phyloP scores from a whole-genome alignment of 1,140 invertebrate species.

The Drosophila ananassae region DNA sequence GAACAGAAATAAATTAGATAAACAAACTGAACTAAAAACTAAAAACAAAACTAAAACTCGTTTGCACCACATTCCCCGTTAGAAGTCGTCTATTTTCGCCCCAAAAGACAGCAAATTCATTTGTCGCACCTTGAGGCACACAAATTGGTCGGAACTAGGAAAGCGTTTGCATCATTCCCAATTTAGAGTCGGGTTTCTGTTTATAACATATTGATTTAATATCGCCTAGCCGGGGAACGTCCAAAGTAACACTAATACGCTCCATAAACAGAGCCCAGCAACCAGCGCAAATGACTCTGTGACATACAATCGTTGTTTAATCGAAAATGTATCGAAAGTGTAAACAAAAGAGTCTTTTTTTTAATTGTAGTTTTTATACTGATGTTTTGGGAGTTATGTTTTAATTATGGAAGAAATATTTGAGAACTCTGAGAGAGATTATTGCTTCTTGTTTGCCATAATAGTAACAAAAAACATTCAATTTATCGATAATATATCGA shows the following conservation, averaged over 20 bases:
- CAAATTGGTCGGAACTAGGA: constrained; percentile 17
- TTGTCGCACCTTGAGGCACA: constrained; percentile 2
- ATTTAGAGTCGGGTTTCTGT: constrained; percentile 11
- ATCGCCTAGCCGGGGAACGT: not conserved
- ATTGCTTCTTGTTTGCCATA: no score
- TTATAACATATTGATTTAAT: constrained; percentile 34
- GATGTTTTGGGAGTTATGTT: no score
- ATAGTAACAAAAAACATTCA: no score
- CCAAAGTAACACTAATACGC: no score
- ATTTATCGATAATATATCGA: no score
- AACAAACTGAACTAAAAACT: constrained; percentile 30
- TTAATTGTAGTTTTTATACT: no score
- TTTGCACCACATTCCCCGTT: constrained; percentile 57
- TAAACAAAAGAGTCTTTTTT: no score
- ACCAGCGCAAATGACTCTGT: no score
- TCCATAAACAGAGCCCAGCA: no score
- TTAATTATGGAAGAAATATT: no score
- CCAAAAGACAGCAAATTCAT: not conserved
- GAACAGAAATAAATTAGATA: constrained; percentile 29
- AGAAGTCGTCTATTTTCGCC: constrained; percentile 28
- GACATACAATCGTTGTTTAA: not conserved
- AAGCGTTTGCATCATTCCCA: not conserved
- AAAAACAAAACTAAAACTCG: constrained; percentile 27
- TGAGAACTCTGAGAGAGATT: no score
- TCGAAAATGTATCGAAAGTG: no score